Base-by-base conservation (phyloP, 2,113 vertebrate species). In the Percopsis transmontana region DNA sequence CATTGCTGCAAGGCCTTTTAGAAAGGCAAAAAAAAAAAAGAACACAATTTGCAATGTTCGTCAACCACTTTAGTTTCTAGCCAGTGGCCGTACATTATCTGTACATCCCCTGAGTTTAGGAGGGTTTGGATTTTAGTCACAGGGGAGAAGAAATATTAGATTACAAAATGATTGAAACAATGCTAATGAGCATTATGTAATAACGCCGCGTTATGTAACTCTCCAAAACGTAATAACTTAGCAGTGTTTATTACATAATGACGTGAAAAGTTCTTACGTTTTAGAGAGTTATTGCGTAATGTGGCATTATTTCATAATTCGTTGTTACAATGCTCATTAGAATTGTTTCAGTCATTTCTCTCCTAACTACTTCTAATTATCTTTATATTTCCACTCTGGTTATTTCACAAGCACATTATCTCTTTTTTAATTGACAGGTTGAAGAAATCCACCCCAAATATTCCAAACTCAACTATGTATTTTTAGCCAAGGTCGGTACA, bases 391-490 rank as follows among this genome's bases (percentile, higher is more conserved):
- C n/a, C n/a, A n/a, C n/a, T n/a, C n/a, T n/a, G n/a, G n/a, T n/a
- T n/a, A n/a, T n/a, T n/a, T n/a, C n/a, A n/a, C n/a, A n/a, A n/a
- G n/a, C n/a, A n/a, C n/a, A 19, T 27, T 67, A 15, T 62, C 15
- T 58, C 33, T 72, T 52, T 63, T 75, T 84, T 38, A 11, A 33
- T 81, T 66, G 83, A 72, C 86, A 97, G 97, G 95, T 88, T 58
- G 97, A 99, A 90, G 95, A 98, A 79, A 89, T 99, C 75, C 85
- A 74, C 12, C 94, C 94, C 41, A 90, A 92, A 65, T 99, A 96
- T 90, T 98, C 97, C 51, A 94, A 96, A 88, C 84, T 69, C 76
- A 99, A 98, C 90, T 97, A 95, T 66, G 91, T 96, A 57, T 98
- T 92, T 88, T 90, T 98, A 74, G 94, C 95, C 79, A 98, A 98